Evolutionary conservation across 2,888 invertebrate species (phyloP).

Genomic region (Apodemia arnacis): DNA sequence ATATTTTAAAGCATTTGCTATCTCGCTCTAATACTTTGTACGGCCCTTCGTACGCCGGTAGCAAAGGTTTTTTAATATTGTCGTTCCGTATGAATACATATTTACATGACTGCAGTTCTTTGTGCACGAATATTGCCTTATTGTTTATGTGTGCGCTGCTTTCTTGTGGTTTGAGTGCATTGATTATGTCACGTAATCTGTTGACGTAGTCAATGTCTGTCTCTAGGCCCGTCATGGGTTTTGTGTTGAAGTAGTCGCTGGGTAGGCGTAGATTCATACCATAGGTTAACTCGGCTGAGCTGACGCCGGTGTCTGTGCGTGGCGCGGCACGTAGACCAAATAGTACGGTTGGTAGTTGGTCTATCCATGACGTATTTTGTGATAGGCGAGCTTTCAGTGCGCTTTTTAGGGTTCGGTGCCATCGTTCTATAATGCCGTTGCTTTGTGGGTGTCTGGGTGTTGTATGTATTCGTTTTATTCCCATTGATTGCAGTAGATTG

Average conservation of each 20-base stretch:
- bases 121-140: background rate
- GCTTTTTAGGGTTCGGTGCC: background rate
- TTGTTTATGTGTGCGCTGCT: background rate
- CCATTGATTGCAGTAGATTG: too few relatives aligned
- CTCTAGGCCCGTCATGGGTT: background rate
- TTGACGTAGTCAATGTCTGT: background rate
- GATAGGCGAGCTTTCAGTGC: constrained; percentile 12
- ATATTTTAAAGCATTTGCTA: too few relatives aligned
- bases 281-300: constrained; percentile 7
- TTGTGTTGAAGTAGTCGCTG: background rate
- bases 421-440: constrained; percentile 12
- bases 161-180: background rate
- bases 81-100: background rate
- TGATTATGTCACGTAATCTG: background rate
- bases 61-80: too few relatives aligned
- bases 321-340: constrained; percentile 4
- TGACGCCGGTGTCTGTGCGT: background rate
- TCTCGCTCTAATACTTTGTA: too few relatives aligned
- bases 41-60: too few relatives aligned
- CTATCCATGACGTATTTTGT: background rate
- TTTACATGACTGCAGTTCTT: background rate
- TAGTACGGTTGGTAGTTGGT: constrained; percentile 1
- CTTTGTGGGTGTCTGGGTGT: constrained; percentile 11
- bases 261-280: constrained; percentile 2
- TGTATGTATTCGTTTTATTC: background rate